Conservation (phyloP, 2,888 invertebrate species). For the Agriopis leucophaearia region DNA sequence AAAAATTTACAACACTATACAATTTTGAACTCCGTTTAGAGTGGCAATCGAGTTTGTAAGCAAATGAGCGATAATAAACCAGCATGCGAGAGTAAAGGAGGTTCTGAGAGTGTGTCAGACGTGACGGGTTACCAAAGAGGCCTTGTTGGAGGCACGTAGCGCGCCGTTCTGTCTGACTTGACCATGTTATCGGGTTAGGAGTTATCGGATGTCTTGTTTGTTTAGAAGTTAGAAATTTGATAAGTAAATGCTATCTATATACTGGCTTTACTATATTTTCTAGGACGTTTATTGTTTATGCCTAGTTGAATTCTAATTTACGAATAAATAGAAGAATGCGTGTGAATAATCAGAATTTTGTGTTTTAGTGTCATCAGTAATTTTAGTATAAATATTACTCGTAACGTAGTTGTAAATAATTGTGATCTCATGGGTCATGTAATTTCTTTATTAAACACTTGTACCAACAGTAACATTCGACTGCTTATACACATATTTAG, state of each 20-base stretch:
- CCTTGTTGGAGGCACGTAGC: slow-evolving; percentile 55
- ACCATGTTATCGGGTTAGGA: slow-evolving; percentile 24
- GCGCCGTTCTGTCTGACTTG: slow-evolving; percentile 59
- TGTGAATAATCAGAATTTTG: not conserved
- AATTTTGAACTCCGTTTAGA: slow-evolving; percentile 19
- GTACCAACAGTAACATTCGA: slow-evolving; percentile 12
- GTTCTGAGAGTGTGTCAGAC: slow-evolving; percentile 74
- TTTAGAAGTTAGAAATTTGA: slow-evolving; percentile 31
- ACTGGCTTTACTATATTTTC: not conserved
- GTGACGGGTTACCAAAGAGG: slow-evolving; percentile 69
- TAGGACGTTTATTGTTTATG: not conserved
- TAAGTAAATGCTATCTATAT: slow-evolving; percentile 1
- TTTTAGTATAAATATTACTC: not conserved
- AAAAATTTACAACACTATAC: slow-evolving; percentile 7
- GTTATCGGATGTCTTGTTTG: slow-evolving; percentile 23
- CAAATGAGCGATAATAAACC: slow-evolving; percentile 55
- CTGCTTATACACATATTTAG: slow-evolving; percentile 10
- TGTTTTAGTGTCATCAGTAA: not conserved
- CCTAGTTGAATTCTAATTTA: not conserved
- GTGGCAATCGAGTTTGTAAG: slow-evolving; percentile 47
- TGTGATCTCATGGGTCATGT: slow-evolving; percentile 5
- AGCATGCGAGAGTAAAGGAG: slow-evolving; percentile 57
- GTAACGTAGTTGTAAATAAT: not conserved
- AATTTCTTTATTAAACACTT: slow-evolving; percentile 12
- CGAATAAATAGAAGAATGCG: not conserved